phyloP scores from a whole-genome alignment of 2,888 invertebrate genomes.

The Eupeodes latifasciatus region DNA sequence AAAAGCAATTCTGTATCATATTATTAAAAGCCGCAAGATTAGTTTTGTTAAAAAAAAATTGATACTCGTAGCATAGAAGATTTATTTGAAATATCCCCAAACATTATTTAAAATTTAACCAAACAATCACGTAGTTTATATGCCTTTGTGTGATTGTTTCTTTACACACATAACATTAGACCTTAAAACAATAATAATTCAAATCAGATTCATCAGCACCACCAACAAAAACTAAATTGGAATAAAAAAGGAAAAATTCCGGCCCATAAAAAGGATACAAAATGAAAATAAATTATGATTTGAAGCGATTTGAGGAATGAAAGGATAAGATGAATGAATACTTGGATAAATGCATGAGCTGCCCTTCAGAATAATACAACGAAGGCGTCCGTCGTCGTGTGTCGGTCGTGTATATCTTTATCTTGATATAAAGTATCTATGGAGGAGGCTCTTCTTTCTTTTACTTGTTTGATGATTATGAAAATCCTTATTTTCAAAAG shows the following conservation, averaged over 20 bases:
- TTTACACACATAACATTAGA: slow-evolving; percentile 8
- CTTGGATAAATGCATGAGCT: slow-evolving; percentile 49
- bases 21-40: too few species aligned
- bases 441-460: slow-evolving; percentile 19
- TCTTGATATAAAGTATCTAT: neutral
- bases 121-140: neutral
- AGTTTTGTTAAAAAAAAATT: too few species aligned
- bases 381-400: slow-evolving; percentile 12
- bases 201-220: slow-evolving; percentile 7
- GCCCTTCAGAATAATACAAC: slow-evolving; percentile 25
- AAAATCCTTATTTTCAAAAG: slow-evolving; percentile 72
- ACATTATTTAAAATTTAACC: neutral
- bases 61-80: too few species aligned
- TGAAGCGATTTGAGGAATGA: slow-evolving; percentile 69
- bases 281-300: slow-evolving; percentile 75
- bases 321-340: slow-evolving; percentile 70
- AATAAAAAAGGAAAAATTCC: slow-evolving; percentile 25
- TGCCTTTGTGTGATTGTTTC: slow-evolving; percentile 5
- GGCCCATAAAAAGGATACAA: slow-evolving; percentile 67
- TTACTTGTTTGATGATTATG: slow-evolving; percentile 64
- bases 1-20: too few species aligned
- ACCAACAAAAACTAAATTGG: neutral
- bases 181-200: slow-evolving; percentile 41
- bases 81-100: neutral
- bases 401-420: slow-evolving; percentile 7